Percentiles rank a stretch among this genome's conserved stretches.
Evolutionary conservation across 2,888 invertebrate genomes (phyloP).

Genomic region (Diarsia mendica): DNA sequence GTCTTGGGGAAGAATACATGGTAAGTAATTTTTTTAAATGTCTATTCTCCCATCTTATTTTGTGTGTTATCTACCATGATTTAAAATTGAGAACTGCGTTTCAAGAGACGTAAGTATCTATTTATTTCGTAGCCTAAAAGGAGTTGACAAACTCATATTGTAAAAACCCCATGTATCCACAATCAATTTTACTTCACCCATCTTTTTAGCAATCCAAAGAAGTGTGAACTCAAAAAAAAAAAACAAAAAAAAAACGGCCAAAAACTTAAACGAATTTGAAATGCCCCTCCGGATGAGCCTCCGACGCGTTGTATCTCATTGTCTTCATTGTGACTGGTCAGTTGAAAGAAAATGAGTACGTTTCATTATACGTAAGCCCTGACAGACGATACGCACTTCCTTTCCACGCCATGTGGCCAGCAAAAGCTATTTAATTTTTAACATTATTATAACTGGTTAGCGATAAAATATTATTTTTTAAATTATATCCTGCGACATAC

Average conservation of each 20-base stretch:
- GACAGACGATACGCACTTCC: conserved; percentile 89
- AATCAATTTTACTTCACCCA: background rate
- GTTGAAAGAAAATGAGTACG: conserved; percentile 86
- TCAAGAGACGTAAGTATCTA: no score
- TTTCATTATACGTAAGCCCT: conserved; percentile 86
- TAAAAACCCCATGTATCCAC: background rate
- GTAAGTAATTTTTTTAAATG: no score
- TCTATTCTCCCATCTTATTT: no score
- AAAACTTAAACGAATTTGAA: conserved; percentile 58
- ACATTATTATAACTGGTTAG: conserved; percentile 72
- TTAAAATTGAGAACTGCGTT: no score
- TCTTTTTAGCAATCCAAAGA: conserved; percentile 6
- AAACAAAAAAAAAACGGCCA: background rate
- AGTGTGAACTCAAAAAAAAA: conserved; percentile 20
- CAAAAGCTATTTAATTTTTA: conserved; percentile 76
- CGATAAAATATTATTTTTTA: conserved; percentile 59
- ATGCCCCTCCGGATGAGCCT: conserved; percentile 82
- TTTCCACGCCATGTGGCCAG: conserved; percentile 85
- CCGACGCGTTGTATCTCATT: conserved; percentile 83
- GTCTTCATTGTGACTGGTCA: conserved; percentile 88
- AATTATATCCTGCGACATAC: conserved; percentile 50
- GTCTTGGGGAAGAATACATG: no score
- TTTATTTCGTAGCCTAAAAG: no score
- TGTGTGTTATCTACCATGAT: no score
- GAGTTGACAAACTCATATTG: background rate